Base-by-base conservation (phyloP, 1,140 invertebrate species). In the Gryon sp. region DNA sequence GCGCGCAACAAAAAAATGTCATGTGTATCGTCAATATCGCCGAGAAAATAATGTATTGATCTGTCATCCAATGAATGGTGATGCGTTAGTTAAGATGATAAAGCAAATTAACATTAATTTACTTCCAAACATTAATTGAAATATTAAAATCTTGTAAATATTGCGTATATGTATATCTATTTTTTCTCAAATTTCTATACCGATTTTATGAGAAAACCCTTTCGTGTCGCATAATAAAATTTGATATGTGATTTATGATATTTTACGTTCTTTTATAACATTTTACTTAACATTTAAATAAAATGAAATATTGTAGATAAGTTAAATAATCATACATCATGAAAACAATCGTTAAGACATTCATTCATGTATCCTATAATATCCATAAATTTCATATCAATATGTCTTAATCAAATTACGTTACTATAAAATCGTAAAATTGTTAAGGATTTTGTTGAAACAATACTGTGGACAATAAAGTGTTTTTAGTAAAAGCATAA, bases 361-460 rank as follows among this genome's bases (percentile, higher is more conserved):
- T 75, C 72, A 75, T 76, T 76, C 72, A 76, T 76, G 72, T 76
- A 76, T 76, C 72, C 72, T 76, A 68, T 76, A 76, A 76, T 76
- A 76, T 76, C 72, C 59, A 77, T 77, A 77, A 77, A 77, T 72
- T 77, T 77, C 66, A 77, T 77, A 77, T 72, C 66, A 77, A 69
- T 72, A 77, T 72, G 75, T 77, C 75, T 72, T 77, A 72, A 65
- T 77, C 60, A 77, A 76, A 69, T 76, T 70, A 77, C 72, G 62
- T 76, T 76, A 77, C 66, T 70, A 70, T 77, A 70, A 77, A 77
- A 72, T 69, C 65, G 74, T 77, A 77, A 70, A 77, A 77, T 77
- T 77, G 72, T 76, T 72, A 72, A 77, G 74, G 74, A 77, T 77
- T 77, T 77, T 77, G 74, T 76, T 76, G 74, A 76, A 69, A 76